Percentiles rank a stretch among this genome's conserved stretches.
phyloP scores from a whole-genome alignment of 1,140 invertebrate genomes.

The Micrasema longulum region DNA sequence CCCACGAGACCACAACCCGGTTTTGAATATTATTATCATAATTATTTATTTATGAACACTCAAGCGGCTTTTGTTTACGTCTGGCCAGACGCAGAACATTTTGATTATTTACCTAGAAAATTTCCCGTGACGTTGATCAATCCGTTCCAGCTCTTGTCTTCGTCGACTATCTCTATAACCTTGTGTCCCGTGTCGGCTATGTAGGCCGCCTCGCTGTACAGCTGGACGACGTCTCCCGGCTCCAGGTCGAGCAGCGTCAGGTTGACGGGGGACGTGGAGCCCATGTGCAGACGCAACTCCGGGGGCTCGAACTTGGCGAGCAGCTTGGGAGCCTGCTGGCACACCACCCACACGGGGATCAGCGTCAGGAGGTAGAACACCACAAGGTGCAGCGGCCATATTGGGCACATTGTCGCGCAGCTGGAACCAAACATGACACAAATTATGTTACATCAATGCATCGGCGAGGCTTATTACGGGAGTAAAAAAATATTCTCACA shows the following conservation, averaged over 20 bases:
- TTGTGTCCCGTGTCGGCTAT: slow-evolving; percentile 57
- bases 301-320: slow-evolving; percentile 58
- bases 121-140: slow-evolving; percentile 70
- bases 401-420: slow-evolving; percentile 69
- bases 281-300: slow-evolving; percentile 58
- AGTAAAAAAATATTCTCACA: too few relatives aligned
- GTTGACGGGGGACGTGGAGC: slow-evolving; percentile 56
- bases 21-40: too few relatives aligned
- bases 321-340: slow-evolving; percentile 61
- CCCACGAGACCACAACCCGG: too few relatives aligned
- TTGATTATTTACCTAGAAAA: slow-evolving; percentile 75
- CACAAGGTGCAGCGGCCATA: slow-evolving; percentile 72
- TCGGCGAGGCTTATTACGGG: too few relatives aligned
- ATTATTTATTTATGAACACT: too few relatives aligned
- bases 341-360: slow-evolving; percentile 68
- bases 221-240: slow-evolving; percentile 54
- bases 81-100: too few relatives aligned
- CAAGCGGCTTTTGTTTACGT: too few relatives aligned
- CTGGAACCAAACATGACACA: neutral
- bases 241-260: slow-evolving; percentile 55
- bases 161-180: slow-evolving; percentile 52
- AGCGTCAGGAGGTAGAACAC: slow-evolving; percentile 69
- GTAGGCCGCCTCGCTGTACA: slow-evolving; percentile 53
- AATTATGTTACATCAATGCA: too few relatives aligned
- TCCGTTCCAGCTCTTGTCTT: slow-evolving; percentile 57